Evolutionary conservation across 2,797 vertebrate genomes (phyloP).

Genomic region (Pogoniulus pusillus): DNA sequence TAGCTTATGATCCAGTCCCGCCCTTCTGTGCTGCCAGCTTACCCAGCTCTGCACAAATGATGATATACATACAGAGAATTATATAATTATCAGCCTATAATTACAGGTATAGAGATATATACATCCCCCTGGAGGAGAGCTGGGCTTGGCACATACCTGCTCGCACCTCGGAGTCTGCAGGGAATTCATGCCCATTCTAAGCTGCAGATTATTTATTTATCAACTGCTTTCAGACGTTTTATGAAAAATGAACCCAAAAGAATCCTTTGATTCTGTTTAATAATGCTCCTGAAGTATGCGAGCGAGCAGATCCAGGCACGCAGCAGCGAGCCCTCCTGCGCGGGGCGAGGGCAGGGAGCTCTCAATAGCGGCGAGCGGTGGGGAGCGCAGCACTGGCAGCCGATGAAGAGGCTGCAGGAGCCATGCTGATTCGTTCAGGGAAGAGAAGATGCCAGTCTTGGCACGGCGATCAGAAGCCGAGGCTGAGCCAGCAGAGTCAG

Average conservation of each 20-base stretch:
- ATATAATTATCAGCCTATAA: slow-evolving; percentile 83
- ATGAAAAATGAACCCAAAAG: slow-evolving; percentile 67
- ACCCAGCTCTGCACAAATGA: slow-evolving; percentile 76
- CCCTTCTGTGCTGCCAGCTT: slow-evolving; percentile 76
- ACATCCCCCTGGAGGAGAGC: slow-evolving; percentile 77
- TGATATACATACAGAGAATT: slow-evolving; percentile 78
- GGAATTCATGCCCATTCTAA: slow-evolving; percentile 59
- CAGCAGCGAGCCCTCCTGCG: slow-evolving; percentile 37
- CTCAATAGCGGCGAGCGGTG: slow-evolving; percentile 39
- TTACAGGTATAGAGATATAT: slow-evolving; percentile 77
- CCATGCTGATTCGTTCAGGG: slow-evolving; percentile 37
- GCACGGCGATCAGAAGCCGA: slow-evolving; percentile 14
- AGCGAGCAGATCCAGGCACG: slow-evolving; percentile 62
- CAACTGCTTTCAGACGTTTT: slow-evolving; percentile 64
- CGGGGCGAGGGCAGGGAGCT: background rate
- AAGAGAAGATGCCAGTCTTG: slow-evolving; percentile 28
- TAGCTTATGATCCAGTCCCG: slow-evolving; percentile 77
- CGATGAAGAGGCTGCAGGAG: slow-evolving; percentile 43
- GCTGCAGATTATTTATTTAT: slow-evolving; percentile 66
- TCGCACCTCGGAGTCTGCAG: slow-evolving; percentile 57
- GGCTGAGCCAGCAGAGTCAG: background rate
- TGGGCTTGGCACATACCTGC: slow-evolving; percentile 67
- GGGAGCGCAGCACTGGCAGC: slow-evolving; percentile 29
- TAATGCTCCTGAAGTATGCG: slow-evolving; percentile 34
- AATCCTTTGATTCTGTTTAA: slow-evolving; percentile 62